Conservation (phyloP, 2,113 vertebrate species). For the Abramis brama region DNA sequence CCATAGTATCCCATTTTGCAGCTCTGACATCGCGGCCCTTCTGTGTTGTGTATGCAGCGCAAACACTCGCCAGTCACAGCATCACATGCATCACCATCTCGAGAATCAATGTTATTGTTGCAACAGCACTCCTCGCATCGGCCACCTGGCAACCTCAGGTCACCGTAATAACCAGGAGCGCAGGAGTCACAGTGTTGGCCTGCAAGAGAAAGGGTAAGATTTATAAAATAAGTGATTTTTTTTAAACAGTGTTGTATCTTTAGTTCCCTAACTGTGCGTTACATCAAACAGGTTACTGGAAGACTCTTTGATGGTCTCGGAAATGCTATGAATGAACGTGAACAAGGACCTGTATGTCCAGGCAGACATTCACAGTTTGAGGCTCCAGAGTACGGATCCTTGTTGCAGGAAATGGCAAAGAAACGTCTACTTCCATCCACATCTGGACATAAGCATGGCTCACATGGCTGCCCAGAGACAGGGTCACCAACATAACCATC, state of each 20-base stretch:
- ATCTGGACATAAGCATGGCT: slow-evolving; percentile 83
- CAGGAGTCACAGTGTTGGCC: slow-evolving; percentile 81
- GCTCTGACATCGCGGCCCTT: slow-evolving; percentile 78
- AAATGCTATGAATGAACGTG: not conserved
- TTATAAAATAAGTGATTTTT: not conserved
- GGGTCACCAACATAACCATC: slow-evolving; percentile 84
- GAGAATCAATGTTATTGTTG: slow-evolving; percentile 82
- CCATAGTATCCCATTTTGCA: slow-evolving; percentile 86
- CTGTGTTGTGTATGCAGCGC: slow-evolving; percentile 82
- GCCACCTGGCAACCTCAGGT: slow-evolving; percentile 61
- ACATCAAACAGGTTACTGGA: not conserved
- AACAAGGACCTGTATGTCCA: slow-evolving; percentile 80
- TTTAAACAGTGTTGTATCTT: not conserved
- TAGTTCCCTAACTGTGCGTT: not conserved
- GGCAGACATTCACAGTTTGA: slow-evolving; percentile 78
- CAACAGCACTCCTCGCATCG: slow-evolving; percentile 78
- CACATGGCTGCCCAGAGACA: slow-evolving; percentile 71
- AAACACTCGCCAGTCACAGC: slow-evolving; percentile 79
- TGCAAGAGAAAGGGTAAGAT: slow-evolving; percentile 57
- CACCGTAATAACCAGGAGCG: slow-evolving; percentile 80
- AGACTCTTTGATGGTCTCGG: not conserved
- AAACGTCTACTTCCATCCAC: slow-evolving; percentile 73
- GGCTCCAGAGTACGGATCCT: slow-evolving; percentile 71
- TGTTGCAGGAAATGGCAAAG: slow-evolving; percentile 83
- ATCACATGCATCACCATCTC: slow-evolving; percentile 77